Evolutionary conservation across 2,888 invertebrate species (phyloP).

Genomic region (Petrophora chlorosata): DNA sequence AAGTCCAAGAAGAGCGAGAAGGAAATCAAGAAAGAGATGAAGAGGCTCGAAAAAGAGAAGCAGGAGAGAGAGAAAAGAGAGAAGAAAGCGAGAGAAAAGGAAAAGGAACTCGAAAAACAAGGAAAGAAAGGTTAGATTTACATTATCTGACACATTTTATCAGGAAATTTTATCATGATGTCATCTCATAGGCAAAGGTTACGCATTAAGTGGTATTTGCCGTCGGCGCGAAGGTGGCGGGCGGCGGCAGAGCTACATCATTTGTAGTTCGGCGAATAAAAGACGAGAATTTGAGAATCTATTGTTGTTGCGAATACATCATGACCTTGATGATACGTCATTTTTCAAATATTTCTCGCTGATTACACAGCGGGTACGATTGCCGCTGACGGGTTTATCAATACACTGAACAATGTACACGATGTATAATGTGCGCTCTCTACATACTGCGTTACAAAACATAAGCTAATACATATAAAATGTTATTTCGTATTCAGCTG

Average conservation of each 20-base stretch:
- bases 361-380: slow-evolving; percentile 48
- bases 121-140: slow-evolving; percentile 68
- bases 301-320: slow-evolving; percentile 69
- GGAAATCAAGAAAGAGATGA: slow-evolving; percentile 81
- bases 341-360: slow-evolving; percentile 57
- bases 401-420: slow-evolving; percentile 14
- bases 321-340: slow-evolving; percentile 67
- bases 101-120: slow-evolving; percentile 75
- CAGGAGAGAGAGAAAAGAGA: slow-evolving; percentile 77
- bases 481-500: too few relatives aligned
- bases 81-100: slow-evolving; percentile 80
- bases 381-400: slow-evolving; percentile 25
- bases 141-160: slow-evolving; percentile 15
- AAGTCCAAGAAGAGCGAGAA: slow-evolving; percentile 76
- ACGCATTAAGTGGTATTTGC: slow-evolving; percentile 27
- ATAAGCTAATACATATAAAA: too few relatives aligned
- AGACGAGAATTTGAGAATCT: slow-evolving; percentile 42
- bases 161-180: slow-evolving; percentile 48
- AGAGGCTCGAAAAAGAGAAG: slow-evolving; percentile 77
- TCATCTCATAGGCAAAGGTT: slow-evolving; percentile 60
- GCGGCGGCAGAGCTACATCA: slow-evolving; percentile 38
- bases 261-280: too few relatives aligned
- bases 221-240: too few relatives aligned
- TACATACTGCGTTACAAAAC: too few relatives aligned
- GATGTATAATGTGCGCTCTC: too few relatives aligned